phyloP scores from a whole-genome alignment of 2,113 vertebrate genomes.

The Ailuropoda melanoleuca region DNA sequence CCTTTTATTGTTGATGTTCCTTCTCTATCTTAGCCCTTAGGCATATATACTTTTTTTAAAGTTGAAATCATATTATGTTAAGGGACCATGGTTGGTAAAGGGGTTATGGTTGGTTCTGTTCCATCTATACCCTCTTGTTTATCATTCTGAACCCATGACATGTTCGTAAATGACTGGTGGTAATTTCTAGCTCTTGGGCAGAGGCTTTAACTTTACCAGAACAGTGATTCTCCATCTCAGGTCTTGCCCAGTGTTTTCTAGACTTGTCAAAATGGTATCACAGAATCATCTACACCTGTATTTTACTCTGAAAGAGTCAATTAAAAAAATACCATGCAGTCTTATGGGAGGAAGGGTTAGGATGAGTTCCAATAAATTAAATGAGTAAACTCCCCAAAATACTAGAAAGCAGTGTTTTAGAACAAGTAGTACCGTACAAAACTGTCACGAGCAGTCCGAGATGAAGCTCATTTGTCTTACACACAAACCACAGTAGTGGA shows the following conservation, averaged over 20 bases:
- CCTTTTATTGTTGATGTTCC: constrained; percentile 15
- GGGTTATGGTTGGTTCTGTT: constrained; percentile 34
- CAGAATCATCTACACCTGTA: constrained; percentile 32
- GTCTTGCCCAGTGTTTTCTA: not conserved
- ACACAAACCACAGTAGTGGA: not conserved
- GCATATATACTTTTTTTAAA: not conserved
- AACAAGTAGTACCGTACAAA: not conserved
- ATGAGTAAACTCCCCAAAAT: constrained; percentile 34
- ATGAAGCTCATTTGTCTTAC: constrained; percentile 7
- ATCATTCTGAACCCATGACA: not conserved
- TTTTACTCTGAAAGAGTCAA: constrained; percentile 36
- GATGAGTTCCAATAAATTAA: constrained; percentile 36
- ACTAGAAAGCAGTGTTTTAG: constrained; percentile 16
- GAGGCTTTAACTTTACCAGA: constrained; percentile 42
- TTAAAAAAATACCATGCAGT: not conserved
- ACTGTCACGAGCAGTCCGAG: not conserved
- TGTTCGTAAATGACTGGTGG: constrained; percentile 17
- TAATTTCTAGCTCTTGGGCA: constrained; percentile 7
- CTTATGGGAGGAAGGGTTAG: not conserved
- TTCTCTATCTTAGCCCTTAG: constrained; percentile 8
- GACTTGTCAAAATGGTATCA: not conserved
- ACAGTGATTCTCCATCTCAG: not conserved
- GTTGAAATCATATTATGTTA: constrained; percentile 26
- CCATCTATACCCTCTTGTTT: not conserved
- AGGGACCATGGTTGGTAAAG: constrained; percentile 15